phyloP scores from a whole-genome alignment of 1,140 invertebrate genomes.

The Danaus plexippus region DNA sequence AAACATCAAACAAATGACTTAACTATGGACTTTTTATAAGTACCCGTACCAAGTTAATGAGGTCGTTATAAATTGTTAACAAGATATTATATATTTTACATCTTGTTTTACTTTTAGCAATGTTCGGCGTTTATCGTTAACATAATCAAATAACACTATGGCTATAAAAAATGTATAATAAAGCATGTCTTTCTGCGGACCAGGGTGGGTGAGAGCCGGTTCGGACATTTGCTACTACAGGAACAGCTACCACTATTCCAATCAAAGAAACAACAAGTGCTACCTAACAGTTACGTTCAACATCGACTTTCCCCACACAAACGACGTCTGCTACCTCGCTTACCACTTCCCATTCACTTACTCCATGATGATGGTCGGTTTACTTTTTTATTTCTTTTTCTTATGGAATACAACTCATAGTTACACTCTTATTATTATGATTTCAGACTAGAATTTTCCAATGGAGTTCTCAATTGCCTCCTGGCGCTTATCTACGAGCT shows the following conservation, averaged over 20 bases:
- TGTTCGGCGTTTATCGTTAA: too few relatives aligned
- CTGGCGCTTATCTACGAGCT: conserved; percentile 71
- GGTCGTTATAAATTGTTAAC: too few relatives aligned
- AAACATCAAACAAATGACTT: background rate
- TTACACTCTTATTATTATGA: background rate
- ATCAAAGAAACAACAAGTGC: conserved; percentile 71
- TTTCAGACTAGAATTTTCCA: conserved; percentile 77
- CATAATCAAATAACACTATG: too few relatives aligned
- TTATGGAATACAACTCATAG: background rate
- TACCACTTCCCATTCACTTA: conserved; percentile 95
- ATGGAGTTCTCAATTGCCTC: conserved; percentile 66
- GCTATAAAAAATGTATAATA: too few relatives aligned
- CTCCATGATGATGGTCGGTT: conserved; percentile 79
- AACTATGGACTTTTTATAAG: conserved; percentile 7
- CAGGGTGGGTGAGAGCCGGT: conserved; percentile 82
- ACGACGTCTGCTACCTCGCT: conserved; percentile 90
- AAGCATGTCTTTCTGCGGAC: background rate
- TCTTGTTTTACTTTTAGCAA: too few relatives aligned
- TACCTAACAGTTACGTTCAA: conserved; percentile 89
- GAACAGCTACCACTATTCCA: conserved; percentile 76
- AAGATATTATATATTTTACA: too few relatives aligned
- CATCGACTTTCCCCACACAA: conserved; percentile 82
- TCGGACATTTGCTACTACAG: conserved; percentile 87
- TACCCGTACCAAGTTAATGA: background rate
- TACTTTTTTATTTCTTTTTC: conserved; percentile 2